Base-by-base conservation (phyloP, 2,888 invertebrate species). In the Pseudoips prasinana region DNA sequence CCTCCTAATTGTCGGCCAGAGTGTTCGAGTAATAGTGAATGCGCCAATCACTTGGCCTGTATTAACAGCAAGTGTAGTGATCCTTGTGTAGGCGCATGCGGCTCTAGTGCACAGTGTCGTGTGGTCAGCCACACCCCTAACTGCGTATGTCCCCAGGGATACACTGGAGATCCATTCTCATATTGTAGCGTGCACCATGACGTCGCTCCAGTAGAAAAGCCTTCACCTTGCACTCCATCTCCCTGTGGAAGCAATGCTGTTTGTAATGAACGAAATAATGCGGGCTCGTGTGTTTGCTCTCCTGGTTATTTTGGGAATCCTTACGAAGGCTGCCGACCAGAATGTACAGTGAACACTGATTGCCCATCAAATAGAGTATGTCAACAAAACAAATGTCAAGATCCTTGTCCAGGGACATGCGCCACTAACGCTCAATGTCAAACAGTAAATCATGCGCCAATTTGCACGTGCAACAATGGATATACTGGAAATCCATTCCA, bases 371-470 rank as follows among this genome's bases (percentile, higher is more conserved):
- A 93, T 63, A 91, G 89, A 66, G 92, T 94, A 9, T 95, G 95
- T 54, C 90, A 92, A 36, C 91, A 92, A 68, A 92, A 93, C 61
- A 94, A 94, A 76, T 95, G 95, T 61, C 85, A 89, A 54, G 92
- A 94, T 70, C 94, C 95, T 5, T 95, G 95, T 59, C 92, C 92
- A 0, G 94, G 94, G 17, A 92, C 92, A 27, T 95, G 95, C 66
- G 94, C 93, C 8, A 85, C 88, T 52, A 94, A 94, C 65, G 92
- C 95, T 7, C 87, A 92, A 35, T 95, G 95, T 64, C 91, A 92
- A 62, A 92, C 93, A 10, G 85, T 94, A 1, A 93, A 93, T 60
- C 95, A 95, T 73, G 78, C 91, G 29, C 94, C 94, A 1, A 89
- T 91, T 38, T 95, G 95, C 61, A 91, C 90, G 39, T 95, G 95